Percentiles rank a stretch among this genome's conserved stretches.
These are phyloP conservation scores for Eulemur macaco DNA, from an alignment of 2,113 vertebrate species.

Conservation along the genomic window DNA sequence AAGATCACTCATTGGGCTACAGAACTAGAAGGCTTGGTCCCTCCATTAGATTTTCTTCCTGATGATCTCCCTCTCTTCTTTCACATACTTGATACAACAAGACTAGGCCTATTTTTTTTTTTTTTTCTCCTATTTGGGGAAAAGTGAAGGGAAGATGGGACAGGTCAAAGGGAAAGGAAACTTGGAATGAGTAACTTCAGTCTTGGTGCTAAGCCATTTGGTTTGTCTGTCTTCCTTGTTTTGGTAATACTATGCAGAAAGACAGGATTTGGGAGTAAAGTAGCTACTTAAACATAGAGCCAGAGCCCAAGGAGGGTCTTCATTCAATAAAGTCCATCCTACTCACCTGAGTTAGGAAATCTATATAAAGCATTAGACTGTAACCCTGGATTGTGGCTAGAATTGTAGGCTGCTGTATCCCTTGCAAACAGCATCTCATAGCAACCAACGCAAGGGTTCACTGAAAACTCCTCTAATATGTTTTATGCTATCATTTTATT, in stretches of 20 bases:
- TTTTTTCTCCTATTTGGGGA: neutral
- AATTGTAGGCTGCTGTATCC: no score
- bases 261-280: neutral
- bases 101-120: neutral
- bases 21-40: neutral
- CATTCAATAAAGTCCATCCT: neutral
- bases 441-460: neutral
- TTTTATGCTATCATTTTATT: slow-evolving; percentile 2
- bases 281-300: neutral
- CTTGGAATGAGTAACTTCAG: neutral
- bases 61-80: neutral
- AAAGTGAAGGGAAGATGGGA: neutral
- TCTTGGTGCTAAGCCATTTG: neutral
- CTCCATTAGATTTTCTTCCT: neutral
- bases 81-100: neutral
- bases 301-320: neutral
- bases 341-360: neutral
- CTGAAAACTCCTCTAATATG: neutral
- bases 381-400: neutral
- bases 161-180: neutral
- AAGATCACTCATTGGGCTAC: neutral
- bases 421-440: neutral
- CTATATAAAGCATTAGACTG: neutral
- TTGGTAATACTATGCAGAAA: neutral
- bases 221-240: neutral